phyloP scores from a whole-genome alignment of 2,888 invertebrate species.

The Lepetodrilus schrolli region DNA sequence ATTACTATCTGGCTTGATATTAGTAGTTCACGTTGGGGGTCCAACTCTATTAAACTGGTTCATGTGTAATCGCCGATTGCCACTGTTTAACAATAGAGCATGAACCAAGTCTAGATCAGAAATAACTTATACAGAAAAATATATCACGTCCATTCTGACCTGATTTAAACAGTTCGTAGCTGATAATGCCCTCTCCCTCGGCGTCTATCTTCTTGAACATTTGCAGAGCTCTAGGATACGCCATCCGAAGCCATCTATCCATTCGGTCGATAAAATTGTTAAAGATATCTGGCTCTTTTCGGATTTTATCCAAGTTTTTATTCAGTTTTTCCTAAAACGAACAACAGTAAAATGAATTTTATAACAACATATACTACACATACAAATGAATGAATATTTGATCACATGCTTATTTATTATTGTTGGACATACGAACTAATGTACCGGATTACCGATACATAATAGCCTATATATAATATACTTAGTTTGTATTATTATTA shows the following conservation, averaged over 20 bases:
- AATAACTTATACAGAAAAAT: too few species aligned
- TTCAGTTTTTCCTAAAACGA: slow-evolving; percentile 63
- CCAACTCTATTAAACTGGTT: too few species aligned
- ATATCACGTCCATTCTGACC: too few species aligned
- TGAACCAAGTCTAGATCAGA: too few species aligned
- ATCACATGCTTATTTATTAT: not conserved
- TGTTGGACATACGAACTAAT: too few species aligned
- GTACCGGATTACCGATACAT: too few species aligned
- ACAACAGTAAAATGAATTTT: not conserved
- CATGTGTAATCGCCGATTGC: too few species aligned
- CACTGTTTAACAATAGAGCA: too few species aligned
- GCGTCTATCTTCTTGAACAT: slow-evolving; percentile 65
- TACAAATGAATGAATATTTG: not conserved
- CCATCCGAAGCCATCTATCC: slow-evolving; percentile 67
- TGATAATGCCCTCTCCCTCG: slow-evolving; percentile 63
- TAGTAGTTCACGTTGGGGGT: too few species aligned
- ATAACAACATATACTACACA: not conserved
- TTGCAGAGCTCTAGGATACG: slow-evolving; percentile 54
- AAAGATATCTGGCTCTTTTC: slow-evolving; percentile 52
- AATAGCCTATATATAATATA: too few species aligned
- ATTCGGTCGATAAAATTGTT: slow-evolving; percentile 64
- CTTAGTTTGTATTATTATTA: too few species aligned
- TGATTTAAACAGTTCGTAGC: slow-evolving; percentile 71
- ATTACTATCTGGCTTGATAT: too few species aligned
- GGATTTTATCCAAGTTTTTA: slow-evolving; percentile 59